These are phyloP conservation scores for Diadumene lineata DNA, from an alignment of 92 coral and sea anemone genomes.

Conservation along the genomic window DNA sequence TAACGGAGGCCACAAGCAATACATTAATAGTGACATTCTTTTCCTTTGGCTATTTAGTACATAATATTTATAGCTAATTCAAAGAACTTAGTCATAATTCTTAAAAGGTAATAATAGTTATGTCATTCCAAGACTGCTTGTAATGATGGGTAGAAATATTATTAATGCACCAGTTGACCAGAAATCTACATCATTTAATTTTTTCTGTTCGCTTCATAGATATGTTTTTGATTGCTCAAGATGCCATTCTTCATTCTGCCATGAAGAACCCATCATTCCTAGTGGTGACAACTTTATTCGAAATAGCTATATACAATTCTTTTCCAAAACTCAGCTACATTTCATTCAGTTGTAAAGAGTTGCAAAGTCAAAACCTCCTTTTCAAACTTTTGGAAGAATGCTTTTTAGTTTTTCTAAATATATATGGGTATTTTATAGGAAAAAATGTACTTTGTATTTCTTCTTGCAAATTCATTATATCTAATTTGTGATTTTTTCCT, in stretches of 20 bases:
- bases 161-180: no score
- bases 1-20: slow-evolving; percentile 25
- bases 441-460: not conserved
- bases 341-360: slow-evolving; percentile 14
- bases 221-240: no score
- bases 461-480: not conserved
- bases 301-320: no score
- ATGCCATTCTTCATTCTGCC: no score
- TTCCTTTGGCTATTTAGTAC: slow-evolving; percentile 25
- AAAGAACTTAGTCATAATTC: no score
- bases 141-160: no score
- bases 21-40: slow-evolving; percentile 6
- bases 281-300: no score
- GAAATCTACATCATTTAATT: no score
- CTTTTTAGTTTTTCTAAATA: not conserved
- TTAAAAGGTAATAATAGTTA: no score
- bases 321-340: slow-evolving; percentile 16
- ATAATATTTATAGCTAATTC: slow-evolving; percentile 25
- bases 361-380: slow-evolving; percentile 24
- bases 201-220: no score
- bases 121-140: no score
- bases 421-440: not conserved
- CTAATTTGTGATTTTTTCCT: not conserved
- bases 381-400: slow-evolving; percentile 1
- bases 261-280: no score